Evolutionary conservation across 2,888 invertebrate genomes (phyloP), one percentile per base, ranked within the genome.

Genomic region (Patella pellucida): DNA sequence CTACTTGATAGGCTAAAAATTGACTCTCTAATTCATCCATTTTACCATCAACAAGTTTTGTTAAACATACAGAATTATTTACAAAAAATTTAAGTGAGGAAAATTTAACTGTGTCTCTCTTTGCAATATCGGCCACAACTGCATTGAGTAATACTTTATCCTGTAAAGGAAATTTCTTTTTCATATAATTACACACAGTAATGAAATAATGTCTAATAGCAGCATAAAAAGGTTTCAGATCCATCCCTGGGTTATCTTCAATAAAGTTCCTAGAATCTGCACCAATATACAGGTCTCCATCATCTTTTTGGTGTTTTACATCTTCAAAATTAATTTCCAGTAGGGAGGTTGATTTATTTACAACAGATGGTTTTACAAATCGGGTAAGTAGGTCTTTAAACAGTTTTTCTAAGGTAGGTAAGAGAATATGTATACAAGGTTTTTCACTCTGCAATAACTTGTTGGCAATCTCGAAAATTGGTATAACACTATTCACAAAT

Each of bases 381-480:
- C 69, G 3, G 50, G 62, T 31, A 19, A 74, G 69, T 23, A 74
- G 68, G 14, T 67, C 11, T 15, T 19, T 52, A 14, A 74, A 16
- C 16, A 74, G 41, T 16, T 15, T 14, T 54, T 69, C 16, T 31
- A 74, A 62, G 3, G n/a, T 9, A 11, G 14, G 3, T 52, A 27
- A 12, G 19, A 73, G 16, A 11, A 52, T 15, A 27, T 73, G 73
- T n/a, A 73, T 23, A 23, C 62, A 69, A n/a, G 69, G 74, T 27
- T 52, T 51, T 11, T 74, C 69, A 74, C 69, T n/a, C 50, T 74
- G 74, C 2, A 74, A 41, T 19, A 69, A 41, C 5, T 69, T 74
- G 69, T 74, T 74, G 56, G 70, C 19, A 5, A 23, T 19, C 11
- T 70, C 71, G 67, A 74, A 70, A 3, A 52, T 19, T 19, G 27